Conservation (phyloP, 1,140 invertebrate genomes). For the Papilio aristodemus region DNA sequence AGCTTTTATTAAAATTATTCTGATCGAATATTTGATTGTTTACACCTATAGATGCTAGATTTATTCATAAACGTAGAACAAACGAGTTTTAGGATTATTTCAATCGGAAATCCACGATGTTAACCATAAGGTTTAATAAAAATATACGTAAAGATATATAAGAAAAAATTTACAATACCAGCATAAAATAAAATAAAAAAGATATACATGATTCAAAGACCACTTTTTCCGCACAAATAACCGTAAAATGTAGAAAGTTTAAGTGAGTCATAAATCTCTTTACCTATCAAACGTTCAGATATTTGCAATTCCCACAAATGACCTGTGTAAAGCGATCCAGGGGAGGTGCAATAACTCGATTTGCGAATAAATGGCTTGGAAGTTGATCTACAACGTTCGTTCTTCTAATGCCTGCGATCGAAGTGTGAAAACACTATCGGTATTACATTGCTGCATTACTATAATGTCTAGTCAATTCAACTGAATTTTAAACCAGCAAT, state of each 20-base stretch:
- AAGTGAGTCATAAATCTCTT: slow-evolving; percentile 57
- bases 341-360: slow-evolving; percentile 77
- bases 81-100: too few relatives aligned
- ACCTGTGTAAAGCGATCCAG: slow-evolving; percentile 74
- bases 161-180: too few relatives aligned
- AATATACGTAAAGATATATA: too few relatives aligned
- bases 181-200: background rate
- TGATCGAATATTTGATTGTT: too few relatives aligned
- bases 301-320: slow-evolving; percentile 76
- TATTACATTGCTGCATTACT: slow-evolving; percentile 62
- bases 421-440: slow-evolving; percentile 49
- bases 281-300: slow-evolving; percentile 55
- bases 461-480: slow-evolving; percentile 49
- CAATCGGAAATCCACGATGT: too few relatives aligned
- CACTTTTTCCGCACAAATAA: slow-evolving; percentile 19
- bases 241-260: slow-evolving; percentile 40
- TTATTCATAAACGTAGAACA: too few relatives aligned
- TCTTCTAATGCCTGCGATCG: slow-evolving; percentile 48
- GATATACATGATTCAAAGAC: background rate
- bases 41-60: too few relatives aligned
- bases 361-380: slow-evolving; percentile 76
- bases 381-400: slow-evolving; percentile 69
- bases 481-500: slow-evolving; percentile 59
- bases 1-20: too few relatives aligned
- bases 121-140: too few relatives aligned